Percentiles rank a stretch among this genome's conserved stretches.
Evolutionary conservation across 2,888 invertebrate genomes (phyloP).

Genomic region (Sphaerophoria taeniata): DNA sequence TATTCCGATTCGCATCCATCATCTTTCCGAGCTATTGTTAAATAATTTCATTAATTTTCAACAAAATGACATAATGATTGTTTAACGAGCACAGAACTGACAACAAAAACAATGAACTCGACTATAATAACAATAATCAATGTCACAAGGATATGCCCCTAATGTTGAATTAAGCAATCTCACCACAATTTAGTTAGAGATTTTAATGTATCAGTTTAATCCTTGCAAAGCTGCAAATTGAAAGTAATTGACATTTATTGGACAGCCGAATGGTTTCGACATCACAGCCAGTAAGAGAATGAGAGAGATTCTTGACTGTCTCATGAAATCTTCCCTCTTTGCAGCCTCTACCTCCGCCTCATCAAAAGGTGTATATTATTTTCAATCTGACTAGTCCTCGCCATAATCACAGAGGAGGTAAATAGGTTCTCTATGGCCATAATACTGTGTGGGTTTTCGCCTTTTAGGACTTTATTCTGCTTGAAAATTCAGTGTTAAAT

Average conservation of each 20-base stretch:
- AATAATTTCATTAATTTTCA: conserved; percentile 62
- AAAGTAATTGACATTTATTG: conserved; percentile 81
- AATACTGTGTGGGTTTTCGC: background rate
- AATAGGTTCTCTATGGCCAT: too few relatives aligned
- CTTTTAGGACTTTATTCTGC: conserved; percentile 25
- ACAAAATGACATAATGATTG: conserved; percentile 62
- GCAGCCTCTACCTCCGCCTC: background rate
- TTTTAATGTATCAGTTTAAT: conserved; percentile 75
- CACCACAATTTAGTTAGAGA: conserved; percentile 55
- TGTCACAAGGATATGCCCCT: conserved; percentile 22
- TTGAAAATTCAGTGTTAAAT: conserved; percentile 17
- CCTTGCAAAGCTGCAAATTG: conserved; percentile 78
- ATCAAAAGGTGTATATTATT: too few relatives aligned
- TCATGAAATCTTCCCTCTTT: background rate
- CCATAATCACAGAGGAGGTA: too few relatives aligned
- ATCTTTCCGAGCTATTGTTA: conserved; percentile 43
- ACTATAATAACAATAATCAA: background rate
- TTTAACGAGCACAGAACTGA: conserved; percentile 13
- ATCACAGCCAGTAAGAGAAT: too few relatives aligned
- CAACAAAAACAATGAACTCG: background rate
- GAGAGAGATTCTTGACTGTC: background rate
- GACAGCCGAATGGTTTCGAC: too few relatives aligned
- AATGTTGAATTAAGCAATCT: conserved; percentile 55
- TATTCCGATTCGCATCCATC: conserved; percentile 49
- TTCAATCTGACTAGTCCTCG: background rate